Conservation (phyloP, 2,113 vertebrate genomes). For the Scytalopus superciliaris region DNA sequence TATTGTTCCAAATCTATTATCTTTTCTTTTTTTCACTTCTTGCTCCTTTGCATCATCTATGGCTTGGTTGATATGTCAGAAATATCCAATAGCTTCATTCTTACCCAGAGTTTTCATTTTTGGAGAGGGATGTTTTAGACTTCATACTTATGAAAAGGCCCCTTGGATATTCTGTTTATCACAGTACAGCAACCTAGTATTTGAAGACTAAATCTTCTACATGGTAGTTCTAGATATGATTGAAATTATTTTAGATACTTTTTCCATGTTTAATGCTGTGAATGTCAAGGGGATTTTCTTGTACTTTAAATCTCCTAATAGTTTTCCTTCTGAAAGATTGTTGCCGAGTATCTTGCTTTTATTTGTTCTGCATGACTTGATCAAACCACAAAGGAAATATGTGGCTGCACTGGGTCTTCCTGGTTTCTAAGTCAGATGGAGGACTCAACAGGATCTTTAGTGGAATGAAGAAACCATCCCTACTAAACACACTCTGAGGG, state of each 20-base stretch:
- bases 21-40: neutral
- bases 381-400: neutral
- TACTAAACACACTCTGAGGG: neutral
- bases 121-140: neutral
- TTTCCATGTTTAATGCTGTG: neutral
- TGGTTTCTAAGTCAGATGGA: neutral
- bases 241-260: neutral
- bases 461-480: neutral
- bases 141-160: neutral
- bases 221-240: neutral
- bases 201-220: neutral
- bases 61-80: neutral
- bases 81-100: neutral
- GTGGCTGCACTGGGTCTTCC: neutral
- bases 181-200: neutral
- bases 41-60: neutral
- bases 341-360: neutral
- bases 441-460: neutral
- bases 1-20: slow-evolving; percentile 7
- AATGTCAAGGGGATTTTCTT: neutral
- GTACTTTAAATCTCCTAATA: neutral
- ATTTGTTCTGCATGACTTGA: neutral
- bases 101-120: neutral
- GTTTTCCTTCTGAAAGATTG: neutral
- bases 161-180: neutral